phyloP scores from a whole-genome alignment of 2,113 vertebrate genomes.

The Halcyon malimbica region DNA sequence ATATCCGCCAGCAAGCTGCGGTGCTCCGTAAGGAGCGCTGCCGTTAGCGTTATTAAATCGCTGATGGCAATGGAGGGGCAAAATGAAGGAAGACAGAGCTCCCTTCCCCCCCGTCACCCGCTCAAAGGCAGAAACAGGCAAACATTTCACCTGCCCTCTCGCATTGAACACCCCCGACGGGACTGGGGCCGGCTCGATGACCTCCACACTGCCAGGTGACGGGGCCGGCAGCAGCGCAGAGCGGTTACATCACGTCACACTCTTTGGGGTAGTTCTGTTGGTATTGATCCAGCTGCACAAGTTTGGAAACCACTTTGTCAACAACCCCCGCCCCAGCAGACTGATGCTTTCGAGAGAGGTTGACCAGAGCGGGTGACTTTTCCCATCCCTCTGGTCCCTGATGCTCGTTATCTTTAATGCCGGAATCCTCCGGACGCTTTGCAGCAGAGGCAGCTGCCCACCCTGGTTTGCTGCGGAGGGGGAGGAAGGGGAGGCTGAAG shows the following conservation, averaged over 20 bases:
- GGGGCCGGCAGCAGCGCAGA: background rate
- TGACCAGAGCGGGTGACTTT: background rate
- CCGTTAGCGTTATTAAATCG: background rate
- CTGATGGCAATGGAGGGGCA: background rate
- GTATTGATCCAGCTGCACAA: constrained; percentile 29
- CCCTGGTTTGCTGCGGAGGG: background rate
- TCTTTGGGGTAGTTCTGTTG: background rate
- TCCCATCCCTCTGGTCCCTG: background rate
- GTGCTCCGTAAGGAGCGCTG: background rate
- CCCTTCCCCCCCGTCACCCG: background rate
- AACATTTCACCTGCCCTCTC: background rate
- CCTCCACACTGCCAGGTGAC: background rate
- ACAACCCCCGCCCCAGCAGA: background rate
- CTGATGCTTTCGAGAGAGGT: background rate
- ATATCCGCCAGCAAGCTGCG: background rate
- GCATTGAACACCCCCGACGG: background rate
- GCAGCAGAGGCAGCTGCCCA: background rate
- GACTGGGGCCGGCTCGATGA: background rate
- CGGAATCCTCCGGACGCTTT: background rate
- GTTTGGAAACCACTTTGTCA: constrained; percentile 46
- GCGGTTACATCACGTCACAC: background rate
- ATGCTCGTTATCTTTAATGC: background rate
- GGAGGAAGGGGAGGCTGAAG: background rate
- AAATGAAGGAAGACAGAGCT: background rate
- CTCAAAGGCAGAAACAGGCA: background rate